These are phyloP conservation scores for Drosophila neoperkinsi DNA, from an alignment of 2,888 invertebrate species.

Conservation along the genomic window DNA sequence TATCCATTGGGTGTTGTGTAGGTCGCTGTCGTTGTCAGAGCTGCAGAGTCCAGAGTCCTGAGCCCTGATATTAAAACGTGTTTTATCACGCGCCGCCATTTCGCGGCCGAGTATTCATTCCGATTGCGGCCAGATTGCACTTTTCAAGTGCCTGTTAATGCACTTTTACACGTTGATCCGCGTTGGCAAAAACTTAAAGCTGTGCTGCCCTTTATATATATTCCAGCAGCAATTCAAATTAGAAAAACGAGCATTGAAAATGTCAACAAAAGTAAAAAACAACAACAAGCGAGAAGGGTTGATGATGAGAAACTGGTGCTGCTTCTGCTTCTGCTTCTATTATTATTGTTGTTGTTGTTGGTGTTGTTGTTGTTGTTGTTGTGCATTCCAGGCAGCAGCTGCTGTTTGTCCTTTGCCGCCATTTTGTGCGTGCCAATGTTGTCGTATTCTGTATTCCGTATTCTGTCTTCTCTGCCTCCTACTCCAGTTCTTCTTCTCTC, in stretches of 20 bases:
- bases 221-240: slow-evolving; percentile 65
- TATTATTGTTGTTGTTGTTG: slow-evolving; percentile 10
- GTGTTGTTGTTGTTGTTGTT: slow-evolving; percentile 21
- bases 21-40: slow-evolving; percentile 14
- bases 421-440: slow-evolving; percentile 69
- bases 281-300: slow-evolving; percentile 46
- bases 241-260: slow-evolving; percentile 54
- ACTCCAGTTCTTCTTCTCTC: slow-evolving; percentile 7
- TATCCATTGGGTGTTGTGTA: slow-evolving; percentile 32
- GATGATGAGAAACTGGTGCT: slow-evolving; percentile 41
- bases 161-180: slow-evolving; percentile 40
- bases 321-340: not conserved
- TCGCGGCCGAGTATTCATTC: slow-evolving; percentile 79
- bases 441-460: slow-evolving; percentile 15
- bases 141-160: slow-evolving; percentile 79
- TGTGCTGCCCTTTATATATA: slow-evolving; percentile 21
- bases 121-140: slow-evolving; percentile 78
- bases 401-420: slow-evolving; percentile 80
- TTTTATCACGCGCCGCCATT: slow-evolving; percentile 80
- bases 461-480: not conserved
- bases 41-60: slow-evolving; percentile 8
- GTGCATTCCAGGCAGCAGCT: slow-evolving; percentile 65
- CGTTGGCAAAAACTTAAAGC: slow-evolving; percentile 55
- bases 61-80: slow-evolving; percentile 76
- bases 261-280: slow-evolving; percentile 50